Base-by-base conservation (phyloP, 2,113 vertebrate species). In the Pygoscelis antarcticus region DNA sequence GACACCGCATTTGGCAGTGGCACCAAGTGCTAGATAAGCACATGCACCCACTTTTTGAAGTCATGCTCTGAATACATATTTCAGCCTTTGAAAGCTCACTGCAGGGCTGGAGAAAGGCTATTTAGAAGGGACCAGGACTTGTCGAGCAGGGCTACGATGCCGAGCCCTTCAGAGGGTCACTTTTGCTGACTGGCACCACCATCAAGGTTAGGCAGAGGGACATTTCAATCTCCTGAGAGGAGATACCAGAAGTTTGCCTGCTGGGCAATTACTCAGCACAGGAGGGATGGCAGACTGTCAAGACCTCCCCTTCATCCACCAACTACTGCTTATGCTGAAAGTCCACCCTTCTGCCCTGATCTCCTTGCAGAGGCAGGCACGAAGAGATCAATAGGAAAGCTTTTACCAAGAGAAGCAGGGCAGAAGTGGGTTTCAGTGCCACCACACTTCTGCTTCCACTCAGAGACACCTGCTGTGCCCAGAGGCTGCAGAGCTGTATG, bases 1-100 rank as follows among this genome's bases (percentile, higher is more conserved):
- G 0, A 32, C 54, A 20, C 32, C 0, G 0, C 0, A 0, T 51
- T 26, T 58, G 55, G 83, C 72, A 9, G 9, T 7, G 18, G 64
- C 44, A 58, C 51, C 3, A 1, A 23, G 60, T 13, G 30, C n/a
- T 42, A 64, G 32, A 40, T 17, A 8, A 89, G 36, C 62, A 40
- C 2, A 47, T 2, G 8, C 10, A 75, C 2, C 3, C 4, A 3
- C 36, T 87, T 46, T 20, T 7, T 16, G 6, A 80, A 94, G 46
- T 51, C 29, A 11, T 3, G 7, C 52, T 76, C 84, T 34, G 8
- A 65, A 76, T 11, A 71, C 0, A 3, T 3, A 10, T 26, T 62
- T 27, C n/a, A 82, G 75, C 54, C 36, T 81, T 40, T n/a, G 42
- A 51, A 36, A 83, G 42, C 26, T 79, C 19, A 15, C 58, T 11